phyloP scores from a whole-genome alignment of 35 echinoderm and acorn worm genomes.

The Heliocidaris tuberculata region DNA sequence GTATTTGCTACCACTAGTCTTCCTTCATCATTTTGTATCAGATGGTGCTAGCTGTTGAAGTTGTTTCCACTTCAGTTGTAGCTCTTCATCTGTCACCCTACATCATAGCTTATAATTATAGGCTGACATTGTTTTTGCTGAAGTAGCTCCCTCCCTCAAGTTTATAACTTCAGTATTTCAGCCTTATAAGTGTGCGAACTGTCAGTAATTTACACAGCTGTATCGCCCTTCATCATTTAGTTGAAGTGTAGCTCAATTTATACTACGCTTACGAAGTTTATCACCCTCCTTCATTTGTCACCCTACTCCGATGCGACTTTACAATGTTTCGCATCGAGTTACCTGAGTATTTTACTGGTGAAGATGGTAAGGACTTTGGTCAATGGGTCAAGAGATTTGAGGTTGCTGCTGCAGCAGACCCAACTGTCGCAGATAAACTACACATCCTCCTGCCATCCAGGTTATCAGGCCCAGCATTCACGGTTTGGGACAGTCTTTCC shows the following conservation, averaged over 20 bases:
- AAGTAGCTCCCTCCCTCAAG: no score
- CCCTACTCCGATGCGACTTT: background rate
- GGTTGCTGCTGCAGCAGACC: background rate
- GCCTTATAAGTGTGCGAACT: no score
- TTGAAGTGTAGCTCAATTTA: background rate
- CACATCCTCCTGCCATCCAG: background rate
- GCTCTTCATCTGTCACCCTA: no score
- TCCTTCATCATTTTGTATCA: no score
- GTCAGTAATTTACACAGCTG: no score
- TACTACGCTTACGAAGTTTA: background rate
- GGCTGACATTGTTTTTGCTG: no score
- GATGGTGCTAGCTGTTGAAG: no score
- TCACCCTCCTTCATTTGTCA: background rate
- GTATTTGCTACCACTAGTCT: no score
- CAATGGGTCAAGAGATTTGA: background rate
- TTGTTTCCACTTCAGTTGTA: no score
- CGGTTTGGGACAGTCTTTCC: background rate
- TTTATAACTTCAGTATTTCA: no score
- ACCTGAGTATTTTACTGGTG: background rate
- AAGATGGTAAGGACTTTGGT: constrained; percentile 3
- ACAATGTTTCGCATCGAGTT: background rate
- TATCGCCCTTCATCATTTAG: background rate
- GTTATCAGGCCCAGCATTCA: background rate
- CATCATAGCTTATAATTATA: no score
- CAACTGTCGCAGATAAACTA: background rate